Conservation (phyloP, 2,113 vertebrate genomes). For the Tachysurus vachellii region DNA sequence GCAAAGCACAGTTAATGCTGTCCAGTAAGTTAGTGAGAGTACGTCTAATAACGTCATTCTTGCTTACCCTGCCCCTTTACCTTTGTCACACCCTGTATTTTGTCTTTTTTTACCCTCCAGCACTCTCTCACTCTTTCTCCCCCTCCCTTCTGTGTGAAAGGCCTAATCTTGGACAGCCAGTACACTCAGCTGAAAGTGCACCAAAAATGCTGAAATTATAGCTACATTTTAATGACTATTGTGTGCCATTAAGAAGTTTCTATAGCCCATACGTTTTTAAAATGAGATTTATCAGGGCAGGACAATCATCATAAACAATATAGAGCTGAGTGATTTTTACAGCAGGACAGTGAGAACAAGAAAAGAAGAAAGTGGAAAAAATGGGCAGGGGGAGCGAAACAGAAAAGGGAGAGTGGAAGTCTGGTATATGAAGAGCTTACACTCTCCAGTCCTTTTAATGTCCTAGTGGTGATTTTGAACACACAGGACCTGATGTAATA, state of each 20-base stretch:
- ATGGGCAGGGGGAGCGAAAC: no score
- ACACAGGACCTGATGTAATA: conserved; percentile 72
- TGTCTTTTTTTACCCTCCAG: conserved; percentile 77
- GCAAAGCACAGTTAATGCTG: conserved; percentile 52
- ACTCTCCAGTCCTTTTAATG: conserved; percentile 58
- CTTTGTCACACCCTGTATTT: conserved; percentile 66
- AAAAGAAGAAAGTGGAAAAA: not conserved
- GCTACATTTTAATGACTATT: conserved; percentile 79
- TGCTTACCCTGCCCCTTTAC: conserved; percentile 40
- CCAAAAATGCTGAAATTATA: conserved; percentile 86
- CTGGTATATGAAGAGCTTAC: conserved; percentile 59
- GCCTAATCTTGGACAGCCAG: conserved; percentile 87
- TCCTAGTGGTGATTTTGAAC: conserved; percentile 56
- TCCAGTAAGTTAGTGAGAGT: conserved; percentile 72
- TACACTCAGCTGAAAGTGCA: conserved; percentile 85
- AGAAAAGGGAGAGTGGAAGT: conserved; percentile 19
- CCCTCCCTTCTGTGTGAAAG: conserved; percentile 9
- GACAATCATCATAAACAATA: conserved; percentile 59
- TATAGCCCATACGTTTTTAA: conserved; percentile 48
- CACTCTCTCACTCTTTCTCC: conserved; percentile 64
- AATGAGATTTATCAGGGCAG: conserved; percentile 47
- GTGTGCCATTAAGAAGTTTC: conserved; percentile 71
- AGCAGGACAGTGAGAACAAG: not conserved
- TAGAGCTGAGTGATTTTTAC: conserved; percentile 46
- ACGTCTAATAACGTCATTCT: conserved; percentile 62